phyloP scores from a whole-genome alignment of 2,888 invertebrate genomes.

The Deilephila porcellus region DNA sequence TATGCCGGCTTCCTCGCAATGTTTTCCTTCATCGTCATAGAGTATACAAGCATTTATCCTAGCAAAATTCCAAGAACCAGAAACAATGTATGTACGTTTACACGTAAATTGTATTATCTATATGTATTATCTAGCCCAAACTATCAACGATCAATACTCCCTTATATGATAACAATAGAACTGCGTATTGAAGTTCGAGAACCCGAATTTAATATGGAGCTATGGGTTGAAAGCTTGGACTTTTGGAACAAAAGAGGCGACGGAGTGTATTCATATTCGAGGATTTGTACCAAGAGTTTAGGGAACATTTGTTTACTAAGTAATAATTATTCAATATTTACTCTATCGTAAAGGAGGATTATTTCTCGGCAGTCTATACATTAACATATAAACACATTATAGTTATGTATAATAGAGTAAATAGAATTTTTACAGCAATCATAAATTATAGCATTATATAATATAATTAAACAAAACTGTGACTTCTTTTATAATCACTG shows the following conservation, averaged over 20 bases:
- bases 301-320: neutral
- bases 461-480: too few relatives aligned
- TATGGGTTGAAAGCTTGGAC: neutral
- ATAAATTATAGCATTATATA: too few relatives aligned
- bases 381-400: too few relatives aligned
- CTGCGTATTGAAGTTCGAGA: neutral
- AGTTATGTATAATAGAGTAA: too few relatives aligned
- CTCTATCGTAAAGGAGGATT: neutral
- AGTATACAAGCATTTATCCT: too few relatives aligned
- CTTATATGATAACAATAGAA: conserved; percentile 11
- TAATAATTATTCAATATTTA: neutral
- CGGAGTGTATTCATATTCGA: neutral
- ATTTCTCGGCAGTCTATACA: too few relatives aligned
- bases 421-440: too few relatives aligned
- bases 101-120: neutral
- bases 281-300: neutral
- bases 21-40: too few relatives aligned
- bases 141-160: conserved; percentile 18
- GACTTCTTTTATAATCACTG: too few relatives aligned
- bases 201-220: neutral
- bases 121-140: neutral
- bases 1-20: too few relatives aligned
- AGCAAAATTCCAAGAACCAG: neutral
- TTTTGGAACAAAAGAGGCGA: neutral
- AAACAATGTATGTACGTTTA: neutral